Evolutionary conservation across 2,797 vertebrate species (phyloP).

Genomic region (Gadopsis bispinosus): DNA sequence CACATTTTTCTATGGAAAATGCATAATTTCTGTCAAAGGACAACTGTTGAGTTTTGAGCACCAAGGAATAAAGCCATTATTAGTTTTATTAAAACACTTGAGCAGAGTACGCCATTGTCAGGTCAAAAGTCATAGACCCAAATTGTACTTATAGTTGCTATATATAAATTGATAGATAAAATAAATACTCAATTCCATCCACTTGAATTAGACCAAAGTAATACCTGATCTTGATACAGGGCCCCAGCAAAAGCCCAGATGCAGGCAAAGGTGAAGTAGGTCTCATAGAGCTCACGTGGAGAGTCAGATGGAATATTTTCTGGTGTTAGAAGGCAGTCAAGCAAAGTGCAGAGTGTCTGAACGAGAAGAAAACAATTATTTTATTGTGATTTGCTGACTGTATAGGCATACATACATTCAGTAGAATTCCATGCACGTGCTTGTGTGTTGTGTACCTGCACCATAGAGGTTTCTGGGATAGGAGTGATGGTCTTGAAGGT

Average conservation of each 20-base stretch:
- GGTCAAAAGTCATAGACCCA: not conserved
- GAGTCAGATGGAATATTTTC: slow-evolving; percentile 87
- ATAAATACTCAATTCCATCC: not conserved
- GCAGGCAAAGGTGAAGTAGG: slow-evolving; percentile 90
- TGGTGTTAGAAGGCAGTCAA: slow-evolving; percentile 88
- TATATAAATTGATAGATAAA: slow-evolving; percentile 1
- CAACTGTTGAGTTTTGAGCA: slow-evolving; percentile 8
- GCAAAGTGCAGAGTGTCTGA: slow-evolving; percentile 88
- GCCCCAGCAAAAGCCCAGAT: slow-evolving; percentile 90
- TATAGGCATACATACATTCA: not conserved
- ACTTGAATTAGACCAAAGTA: slow-evolving; percentile 9
- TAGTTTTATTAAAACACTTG: not conserved
- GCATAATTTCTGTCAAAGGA: not conserved
- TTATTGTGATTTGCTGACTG: slow-evolving; percentile 12
- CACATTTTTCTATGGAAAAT: not conserved
- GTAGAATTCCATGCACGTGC: not conserved
- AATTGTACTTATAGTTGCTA: not conserved
- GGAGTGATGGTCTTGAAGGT: slow-evolving; percentile 87
- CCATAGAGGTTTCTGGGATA: slow-evolving; percentile 87
- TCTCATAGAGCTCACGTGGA: slow-evolving; percentile 86
- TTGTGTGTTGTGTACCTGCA: slow-evolving; percentile 82
- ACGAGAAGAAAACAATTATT: slow-evolving; percentile 25
- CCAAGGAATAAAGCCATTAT: slow-evolving; percentile 6
- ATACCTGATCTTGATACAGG: slow-evolving; percentile 88
- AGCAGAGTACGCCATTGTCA: not conserved